phyloP scores from a whole-genome alignment of 2,113 vertebrate species.

The Otocyon megalotis region DNA sequence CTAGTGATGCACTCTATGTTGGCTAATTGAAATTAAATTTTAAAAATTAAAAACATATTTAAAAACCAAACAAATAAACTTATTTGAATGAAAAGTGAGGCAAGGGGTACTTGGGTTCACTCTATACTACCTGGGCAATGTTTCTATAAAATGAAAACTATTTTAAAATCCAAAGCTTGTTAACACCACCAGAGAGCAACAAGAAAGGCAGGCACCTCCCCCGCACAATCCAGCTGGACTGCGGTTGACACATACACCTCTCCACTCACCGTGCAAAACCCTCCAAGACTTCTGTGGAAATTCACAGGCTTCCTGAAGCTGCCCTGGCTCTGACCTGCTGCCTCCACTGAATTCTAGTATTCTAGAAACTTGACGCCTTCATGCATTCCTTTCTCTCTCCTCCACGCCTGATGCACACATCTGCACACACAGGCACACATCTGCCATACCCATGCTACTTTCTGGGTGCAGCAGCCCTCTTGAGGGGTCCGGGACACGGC shows the following conservation, averaged over 20 bases:
- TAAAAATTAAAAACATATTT: too few species aligned
- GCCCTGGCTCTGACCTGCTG: neutral
- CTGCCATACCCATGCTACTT: neutral
- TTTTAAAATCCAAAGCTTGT: neutral
- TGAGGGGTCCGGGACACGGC: neutral
- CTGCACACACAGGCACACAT: neutral
- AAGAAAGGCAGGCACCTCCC: neutral
- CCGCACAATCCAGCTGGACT: too few species aligned
- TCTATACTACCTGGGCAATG: neutral
- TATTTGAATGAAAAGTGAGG: neutral
- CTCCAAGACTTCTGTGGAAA: neutral
- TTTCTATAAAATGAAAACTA: neutral
- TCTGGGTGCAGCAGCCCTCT: neutral
- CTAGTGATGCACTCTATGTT: too few species aligned
- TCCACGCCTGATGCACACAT: neutral
- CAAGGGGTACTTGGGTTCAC: rapidly evolving
- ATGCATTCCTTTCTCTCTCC: neutral
- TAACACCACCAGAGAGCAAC: neutral
- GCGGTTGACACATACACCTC: neutral
- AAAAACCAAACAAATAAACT: neutral
- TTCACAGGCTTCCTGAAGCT: neutral
- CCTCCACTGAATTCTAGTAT: neutral
- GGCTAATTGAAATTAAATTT: too few species aligned
- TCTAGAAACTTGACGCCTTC: neutral
- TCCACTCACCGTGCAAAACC: neutral